Percentiles rank a stretch among this genome's conserved stretches.
phyloP scores from a whole-genome alignment of 2,113 vertebrate genomes.

The Calidris pygmaea region DNA sequence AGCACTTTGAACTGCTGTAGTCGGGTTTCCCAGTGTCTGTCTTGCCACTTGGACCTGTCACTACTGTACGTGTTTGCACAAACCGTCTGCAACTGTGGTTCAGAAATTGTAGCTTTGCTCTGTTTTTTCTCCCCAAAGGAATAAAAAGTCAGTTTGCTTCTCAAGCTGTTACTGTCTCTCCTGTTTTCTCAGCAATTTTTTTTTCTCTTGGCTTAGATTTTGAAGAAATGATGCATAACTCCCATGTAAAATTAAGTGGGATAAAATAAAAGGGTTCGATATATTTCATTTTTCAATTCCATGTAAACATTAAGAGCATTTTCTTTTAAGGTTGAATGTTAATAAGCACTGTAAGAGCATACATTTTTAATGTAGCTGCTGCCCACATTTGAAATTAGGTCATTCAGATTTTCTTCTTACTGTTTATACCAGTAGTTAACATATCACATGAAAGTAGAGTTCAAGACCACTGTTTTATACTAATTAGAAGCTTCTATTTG shows the following conservation, averaged over 20 bases:
- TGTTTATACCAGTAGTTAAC: slow-evolving; percentile 5
- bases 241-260: neutral
- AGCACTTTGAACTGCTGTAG: neutral
- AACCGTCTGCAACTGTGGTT: neutral
- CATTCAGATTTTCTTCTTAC: slow-evolving; percentile 30
- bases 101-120: neutral
- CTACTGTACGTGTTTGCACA: neutral
- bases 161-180: neutral
- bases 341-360: slow-evolving; percentile 30
- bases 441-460: neutral
- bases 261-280: neutral
- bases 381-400: slow-evolving; percentile 49
- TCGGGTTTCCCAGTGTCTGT: neutral
- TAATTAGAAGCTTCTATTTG: neutral
- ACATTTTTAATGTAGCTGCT: slow-evolving; percentile 61
- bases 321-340: slow-evolving; percentile 30
- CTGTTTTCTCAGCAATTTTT: neutral
- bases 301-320: neutral
- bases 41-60: neutral
- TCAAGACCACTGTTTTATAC: neutral
- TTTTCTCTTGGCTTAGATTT: neutral
- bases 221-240: neutral
- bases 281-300: neutral
- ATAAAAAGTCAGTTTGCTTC: neutral
- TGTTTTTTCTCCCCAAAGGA: neutral